Percentiles rank a stretch among this genome's conserved stretches.
Evolutionary conservation across 2,888 invertebrate genomes (phyloP).

Genomic region (Leucophenga maculata): DNA sequence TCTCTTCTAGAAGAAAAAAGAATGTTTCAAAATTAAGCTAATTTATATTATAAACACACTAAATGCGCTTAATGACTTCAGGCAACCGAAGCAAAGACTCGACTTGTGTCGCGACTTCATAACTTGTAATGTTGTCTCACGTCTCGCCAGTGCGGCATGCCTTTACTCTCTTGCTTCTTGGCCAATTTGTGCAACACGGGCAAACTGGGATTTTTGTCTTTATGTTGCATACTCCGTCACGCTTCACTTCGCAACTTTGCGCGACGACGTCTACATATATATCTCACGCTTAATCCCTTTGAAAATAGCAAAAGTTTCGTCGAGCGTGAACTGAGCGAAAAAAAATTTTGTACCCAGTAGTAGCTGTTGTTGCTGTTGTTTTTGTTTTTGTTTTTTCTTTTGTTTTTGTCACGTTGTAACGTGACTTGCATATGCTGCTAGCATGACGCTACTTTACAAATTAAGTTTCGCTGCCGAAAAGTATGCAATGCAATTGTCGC

Average conservation of each 20-base stretch:
- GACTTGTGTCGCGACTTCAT: slow-evolving; percentile 10
- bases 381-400: slow-evolving; percentile 1
- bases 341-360: neutral
- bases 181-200: slow-evolving; percentile 23
- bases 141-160: neutral
- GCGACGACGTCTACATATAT: neutral
- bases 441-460: slow-evolving; percentile 51
- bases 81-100: neutral
- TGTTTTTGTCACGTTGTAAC: slow-evolving; percentile 48
- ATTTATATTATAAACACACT: slow-evolving; percentile 63
- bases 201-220: slow-evolving; percentile 15
- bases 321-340: neutral
- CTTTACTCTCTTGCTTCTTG: neutral
- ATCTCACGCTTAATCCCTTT: slow-evolving; percentile 44
- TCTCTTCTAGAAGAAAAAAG: slow-evolving; percentile 45
- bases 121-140: neutral
- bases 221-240: neutral
- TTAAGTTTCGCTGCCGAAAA: slow-evolving; percentile 45
- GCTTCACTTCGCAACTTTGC: neutral
- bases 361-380: neutral
- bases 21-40: slow-evolving; percentile 65
- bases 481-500: slow-evolving; percentile 51
- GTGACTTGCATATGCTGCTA: slow-evolving; percentile 48
- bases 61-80: slow-evolving; percentile 58
- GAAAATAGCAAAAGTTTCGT: slow-evolving; percentile 53